These are phyloP conservation scores for Nineta flava DNA, from an alignment of 2,888 invertebrate species.

Conservation along the genomic window DNA sequence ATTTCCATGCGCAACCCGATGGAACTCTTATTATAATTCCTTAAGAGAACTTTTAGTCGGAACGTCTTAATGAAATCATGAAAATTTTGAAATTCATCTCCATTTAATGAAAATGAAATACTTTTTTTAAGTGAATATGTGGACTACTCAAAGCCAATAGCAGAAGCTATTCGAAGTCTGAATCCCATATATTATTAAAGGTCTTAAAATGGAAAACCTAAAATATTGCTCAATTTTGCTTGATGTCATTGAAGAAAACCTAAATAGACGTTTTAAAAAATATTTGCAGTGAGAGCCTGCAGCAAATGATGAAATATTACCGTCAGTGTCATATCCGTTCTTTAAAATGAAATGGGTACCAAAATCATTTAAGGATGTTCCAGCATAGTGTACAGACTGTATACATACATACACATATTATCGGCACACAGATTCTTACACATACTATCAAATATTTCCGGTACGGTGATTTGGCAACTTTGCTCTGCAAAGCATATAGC, in stretches of 20 bases:
- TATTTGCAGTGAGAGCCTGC: constrained; percentile 3
- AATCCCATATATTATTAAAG: too few species aligned
- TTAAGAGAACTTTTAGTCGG: constrained; percentile 7
- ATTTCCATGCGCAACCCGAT: constrained; percentile 8
- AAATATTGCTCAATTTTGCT: constrained; percentile 4
- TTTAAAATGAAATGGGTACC: constrained; percentile 10
- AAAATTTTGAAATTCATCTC: constrained; percentile 7
- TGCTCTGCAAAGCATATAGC: too few species aligned
- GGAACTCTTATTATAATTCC: constrained; percentile 9
- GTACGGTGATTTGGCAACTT: too few species aligned
- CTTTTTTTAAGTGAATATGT: constrained; percentile 9
- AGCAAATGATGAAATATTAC: constrained; percentile 6
- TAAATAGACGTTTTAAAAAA: constrained; percentile 5
- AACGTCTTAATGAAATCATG: constrained; percentile 7
- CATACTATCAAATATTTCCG: too few species aligned
- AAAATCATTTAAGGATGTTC: constrained; percentile 6
- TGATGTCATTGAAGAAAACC: constrained; percentile 7
- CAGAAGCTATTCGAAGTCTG: constrained; percentile 2
- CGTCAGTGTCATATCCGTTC: constrained; percentile 5
- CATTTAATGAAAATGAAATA: constrained; percentile 9
- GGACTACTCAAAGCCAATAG: constrained; percentile 4
- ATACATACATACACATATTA: too few species aligned
- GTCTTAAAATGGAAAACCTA: constrained; percentile 7
- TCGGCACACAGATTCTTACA: too few species aligned
- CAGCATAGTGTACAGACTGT: too few species aligned